Percentiles rank a stretch among this genome's conserved stretches.
phyloP scores from a whole-genome alignment of 2,113 vertebrate species.

The Chrysochloris asiatica region DNA sequence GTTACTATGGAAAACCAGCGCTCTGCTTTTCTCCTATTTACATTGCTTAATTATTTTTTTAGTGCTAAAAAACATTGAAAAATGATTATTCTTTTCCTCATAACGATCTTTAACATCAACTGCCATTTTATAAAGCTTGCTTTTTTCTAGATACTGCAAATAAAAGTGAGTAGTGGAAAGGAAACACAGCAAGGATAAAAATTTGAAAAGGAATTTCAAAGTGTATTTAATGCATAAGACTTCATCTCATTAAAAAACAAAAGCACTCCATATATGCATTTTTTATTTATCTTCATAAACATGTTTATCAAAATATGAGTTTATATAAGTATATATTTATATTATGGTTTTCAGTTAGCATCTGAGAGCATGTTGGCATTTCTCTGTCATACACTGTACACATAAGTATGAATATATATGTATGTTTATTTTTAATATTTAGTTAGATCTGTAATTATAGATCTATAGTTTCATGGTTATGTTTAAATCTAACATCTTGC shows the following conservation, averaged over 20 bases:
- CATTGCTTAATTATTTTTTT: background rate
- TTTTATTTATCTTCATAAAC: constrained; percentile 72
- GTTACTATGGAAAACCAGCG: background rate
- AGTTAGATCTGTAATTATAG: constrained; percentile 55
- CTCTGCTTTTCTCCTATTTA: background rate
- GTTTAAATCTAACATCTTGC: constrained; percentile 70
- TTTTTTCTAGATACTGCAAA: constrained; percentile 5
- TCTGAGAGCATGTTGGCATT: constrained; percentile 63
- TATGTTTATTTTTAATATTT: constrained; percentile 75
- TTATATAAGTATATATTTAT: constrained; percentile 68
- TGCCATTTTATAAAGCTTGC: background rate
- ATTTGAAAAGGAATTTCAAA: constrained; percentile 36
- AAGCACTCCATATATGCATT: constrained; percentile 28
- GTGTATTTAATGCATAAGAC: constrained; percentile 44
- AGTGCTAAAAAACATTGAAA: background rate
- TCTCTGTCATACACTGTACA: constrained; percentile 51
- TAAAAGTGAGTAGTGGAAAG: background rate
- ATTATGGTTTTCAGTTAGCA: constrained; percentile 74
- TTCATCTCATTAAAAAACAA: constrained; percentile 54
- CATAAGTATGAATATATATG: constrained; percentile 64
- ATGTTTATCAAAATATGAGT: constrained; percentile 66
- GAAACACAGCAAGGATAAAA: constrained; percentile 8
- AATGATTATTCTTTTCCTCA: background rate
- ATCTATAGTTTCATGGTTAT: constrained; percentile 63
- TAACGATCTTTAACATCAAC: background rate